Conservation (phyloP, 2,113 vertebrate genomes). For the Anoplopoma fimbria region DNA sequence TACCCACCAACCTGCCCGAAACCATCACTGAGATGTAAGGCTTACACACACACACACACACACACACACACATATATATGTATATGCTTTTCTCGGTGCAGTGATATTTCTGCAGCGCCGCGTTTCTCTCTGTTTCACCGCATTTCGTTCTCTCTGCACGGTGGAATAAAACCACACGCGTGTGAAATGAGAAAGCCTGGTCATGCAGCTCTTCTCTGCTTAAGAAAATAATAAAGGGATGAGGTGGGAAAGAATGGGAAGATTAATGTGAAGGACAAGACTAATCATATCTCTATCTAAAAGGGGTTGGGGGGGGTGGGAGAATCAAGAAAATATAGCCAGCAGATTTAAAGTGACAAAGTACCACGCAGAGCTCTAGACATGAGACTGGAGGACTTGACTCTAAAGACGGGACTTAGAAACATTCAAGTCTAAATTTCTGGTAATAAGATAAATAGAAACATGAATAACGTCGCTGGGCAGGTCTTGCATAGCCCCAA, state of each 20-base stretch:
- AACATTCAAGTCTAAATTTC: background rate
- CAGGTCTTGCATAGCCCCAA: background rate
- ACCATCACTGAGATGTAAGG: slow-evolving; percentile 98
- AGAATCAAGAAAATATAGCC: slow-evolving; percentile 10
- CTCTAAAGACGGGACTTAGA: background rate
- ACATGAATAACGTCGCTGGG: background rate
- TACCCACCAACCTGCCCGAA: slow-evolving; percentile 97
- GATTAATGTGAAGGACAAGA: slow-evolving; percentile 65
- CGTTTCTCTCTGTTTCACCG: slow-evolving; percentile 51
- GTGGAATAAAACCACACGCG: slow-evolving; percentile 76
- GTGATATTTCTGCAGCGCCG: slow-evolving; percentile 49
- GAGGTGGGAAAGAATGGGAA: slow-evolving; percentile 54
- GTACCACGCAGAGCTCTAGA: background rate
- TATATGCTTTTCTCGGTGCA: slow-evolving; percentile 18
- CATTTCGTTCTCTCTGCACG: slow-evolving; percentile 48
- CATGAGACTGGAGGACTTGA: background rate
- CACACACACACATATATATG: background rate
- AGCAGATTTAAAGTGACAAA: slow-evolving; percentile 30
- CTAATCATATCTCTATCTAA: slow-evolving; percentile 43
- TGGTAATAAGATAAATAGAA: background rate
- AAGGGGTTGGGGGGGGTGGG: background rate
- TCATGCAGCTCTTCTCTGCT: slow-evolving; percentile 74
- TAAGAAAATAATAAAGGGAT: slow-evolving; percentile 70
- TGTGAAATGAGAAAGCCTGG: slow-evolving; percentile 83
- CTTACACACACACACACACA: slow-evolving; percentile 7